phyloP scores from a whole-genome alignment of 2,113 vertebrate species.

The Chloebia gouldiae region DNA sequence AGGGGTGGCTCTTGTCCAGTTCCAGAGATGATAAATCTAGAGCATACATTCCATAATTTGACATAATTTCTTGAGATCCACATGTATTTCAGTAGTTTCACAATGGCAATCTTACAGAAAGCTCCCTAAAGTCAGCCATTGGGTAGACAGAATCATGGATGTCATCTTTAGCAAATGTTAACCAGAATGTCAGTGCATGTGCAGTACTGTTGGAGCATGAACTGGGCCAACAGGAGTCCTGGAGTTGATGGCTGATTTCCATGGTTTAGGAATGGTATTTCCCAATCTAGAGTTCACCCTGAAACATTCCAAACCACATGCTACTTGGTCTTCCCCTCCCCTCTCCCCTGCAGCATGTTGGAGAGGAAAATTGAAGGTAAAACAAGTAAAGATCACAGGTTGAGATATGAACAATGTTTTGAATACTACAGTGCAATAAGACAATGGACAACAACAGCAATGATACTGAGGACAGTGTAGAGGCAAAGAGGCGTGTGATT shows the following conservation, averaged over 20 bases:
- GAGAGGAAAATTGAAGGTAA: not conserved
- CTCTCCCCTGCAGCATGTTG: not conserved
- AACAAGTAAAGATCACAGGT: not conserved
- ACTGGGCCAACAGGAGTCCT: not conserved
- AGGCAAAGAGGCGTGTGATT: not conserved
- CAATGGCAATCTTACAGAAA: fast-evolving
- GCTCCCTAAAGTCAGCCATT: not conserved
- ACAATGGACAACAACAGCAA: not conserved
- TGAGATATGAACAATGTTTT: not conserved
- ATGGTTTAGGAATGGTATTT: not conserved
- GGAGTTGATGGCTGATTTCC: not conserved
- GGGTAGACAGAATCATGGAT: not conserved
- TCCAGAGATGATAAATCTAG: not conserved
- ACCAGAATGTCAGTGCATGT: not conserved
- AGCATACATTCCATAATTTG: not conserved
- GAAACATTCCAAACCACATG: not conserved
- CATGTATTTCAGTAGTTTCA: not conserved
- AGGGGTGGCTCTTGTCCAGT: not conserved
- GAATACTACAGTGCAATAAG: not conserved
- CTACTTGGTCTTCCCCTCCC: too few species aligned
- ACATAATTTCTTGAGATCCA: not conserved
- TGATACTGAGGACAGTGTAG: not conserved
- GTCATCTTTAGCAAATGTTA: not conserved
- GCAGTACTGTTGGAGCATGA: not conserved
- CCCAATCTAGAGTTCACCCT: not conserved